phyloP scores from a whole-genome alignment of 2,113 vertebrate genomes.

The Leiothrix lutea region DNA sequence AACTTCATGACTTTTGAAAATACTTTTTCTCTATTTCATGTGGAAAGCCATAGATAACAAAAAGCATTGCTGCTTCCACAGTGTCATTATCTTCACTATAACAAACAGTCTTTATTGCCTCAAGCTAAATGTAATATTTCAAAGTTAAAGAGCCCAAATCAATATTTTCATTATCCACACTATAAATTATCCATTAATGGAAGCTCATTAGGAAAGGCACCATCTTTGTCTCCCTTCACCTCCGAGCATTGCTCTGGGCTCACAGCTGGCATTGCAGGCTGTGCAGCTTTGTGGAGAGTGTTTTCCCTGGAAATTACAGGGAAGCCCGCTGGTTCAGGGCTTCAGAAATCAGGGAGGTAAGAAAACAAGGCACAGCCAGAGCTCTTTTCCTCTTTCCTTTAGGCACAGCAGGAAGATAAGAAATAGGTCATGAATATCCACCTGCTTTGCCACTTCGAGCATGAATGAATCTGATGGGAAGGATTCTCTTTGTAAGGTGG shows the following conservation, averaged over 20 bases:
- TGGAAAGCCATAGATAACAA: neutral
- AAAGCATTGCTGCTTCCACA: neutral
- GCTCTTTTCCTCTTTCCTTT: neutral
- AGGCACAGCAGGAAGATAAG: neutral
- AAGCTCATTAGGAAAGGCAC: slow-evolving; percentile 5
- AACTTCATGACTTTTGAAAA: neutral
- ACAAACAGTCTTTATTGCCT: neutral
- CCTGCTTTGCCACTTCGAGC: neutral
- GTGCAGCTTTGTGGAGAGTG: neutral
- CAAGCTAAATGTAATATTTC: slow-evolving; percentile 10
- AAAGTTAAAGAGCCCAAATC: neutral
- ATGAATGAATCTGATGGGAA: neutral
- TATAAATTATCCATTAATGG: slow-evolving; percentile 54
- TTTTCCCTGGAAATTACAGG: neutral
- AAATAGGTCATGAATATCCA: neutral
- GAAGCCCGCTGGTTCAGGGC: neutral
- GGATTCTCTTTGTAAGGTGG: neutral
- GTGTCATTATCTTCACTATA: neutral
- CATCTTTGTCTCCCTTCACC: neutral
- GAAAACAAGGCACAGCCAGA: neutral
- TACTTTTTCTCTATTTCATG: neutral
- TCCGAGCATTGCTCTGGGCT: neutral
- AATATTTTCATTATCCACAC: slow-evolving; percentile 47
- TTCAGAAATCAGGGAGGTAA: fast-evolving
- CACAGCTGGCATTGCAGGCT: neutral